Evolutionary conservation across 2,113 vertebrate species (phyloP).

Genomic region (Myanophis thanlyinensis): DNA sequence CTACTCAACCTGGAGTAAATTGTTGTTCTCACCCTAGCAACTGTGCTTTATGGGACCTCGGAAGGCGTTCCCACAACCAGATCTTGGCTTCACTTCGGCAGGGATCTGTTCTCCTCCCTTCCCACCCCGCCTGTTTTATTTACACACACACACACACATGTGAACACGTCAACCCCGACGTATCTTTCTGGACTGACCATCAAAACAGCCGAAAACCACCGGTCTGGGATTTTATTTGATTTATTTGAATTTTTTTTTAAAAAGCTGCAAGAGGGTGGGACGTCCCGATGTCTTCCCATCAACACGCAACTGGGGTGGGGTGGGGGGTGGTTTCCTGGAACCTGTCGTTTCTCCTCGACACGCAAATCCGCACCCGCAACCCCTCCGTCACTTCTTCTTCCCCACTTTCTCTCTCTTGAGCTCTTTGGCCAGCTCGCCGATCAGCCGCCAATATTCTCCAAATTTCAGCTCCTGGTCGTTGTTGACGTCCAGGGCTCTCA

Average conservation of each 20-base stretch:
- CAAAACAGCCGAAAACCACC: neutral
- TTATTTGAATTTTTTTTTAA: neutral
- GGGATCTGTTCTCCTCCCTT: too few relatives aligned
- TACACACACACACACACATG: neutral
- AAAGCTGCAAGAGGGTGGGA: neutral
- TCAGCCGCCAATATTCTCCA: conserved; percentile 70
- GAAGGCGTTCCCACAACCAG: neutral
- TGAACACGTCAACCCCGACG: too few relatives aligned
- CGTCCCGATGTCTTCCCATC: neutral
- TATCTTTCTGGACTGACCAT: too few relatives aligned
- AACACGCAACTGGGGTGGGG: too few relatives aligned
- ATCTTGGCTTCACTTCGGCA: neutral
- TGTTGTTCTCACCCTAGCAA: neutral
- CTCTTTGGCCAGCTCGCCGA: conserved; percentile 70
- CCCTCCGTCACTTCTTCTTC: conserved; percentile 23
- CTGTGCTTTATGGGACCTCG: neutral
- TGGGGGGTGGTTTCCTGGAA: neutral
- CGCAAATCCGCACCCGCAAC: rapidly evolving
- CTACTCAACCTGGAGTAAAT: neutral
- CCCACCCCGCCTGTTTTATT: neutral
- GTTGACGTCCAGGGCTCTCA: conserved; percentile 71
- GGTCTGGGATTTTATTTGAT: neutral
- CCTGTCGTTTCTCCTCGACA: neutral
- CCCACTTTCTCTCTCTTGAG: conserved; percentile 50
- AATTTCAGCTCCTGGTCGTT: conserved; percentile 70